Evolutionary conservation across 2,888 invertebrate species (phyloP).

Genomic region (Dione juno): DNA sequence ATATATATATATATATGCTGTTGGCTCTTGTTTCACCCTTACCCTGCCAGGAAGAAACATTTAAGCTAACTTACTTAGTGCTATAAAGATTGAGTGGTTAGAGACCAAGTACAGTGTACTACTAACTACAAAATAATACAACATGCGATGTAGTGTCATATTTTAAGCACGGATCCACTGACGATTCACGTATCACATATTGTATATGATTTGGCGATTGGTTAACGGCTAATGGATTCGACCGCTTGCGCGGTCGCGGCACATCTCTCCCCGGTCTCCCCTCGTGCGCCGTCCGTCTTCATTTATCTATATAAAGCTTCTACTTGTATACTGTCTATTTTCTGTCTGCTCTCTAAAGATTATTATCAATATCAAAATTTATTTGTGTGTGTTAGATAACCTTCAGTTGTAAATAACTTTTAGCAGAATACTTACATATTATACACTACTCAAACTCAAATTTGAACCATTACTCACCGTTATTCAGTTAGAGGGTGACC

Average conservation of each 20-base stretch:
- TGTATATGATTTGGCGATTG: slow-evolving; percentile 7
- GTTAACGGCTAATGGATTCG: slow-evolving; percentile 24
- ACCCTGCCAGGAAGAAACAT: background rate
- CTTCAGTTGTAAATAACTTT: background rate
- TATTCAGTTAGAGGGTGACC: too few species aligned
- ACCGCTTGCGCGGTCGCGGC: slow-evolving; percentile 24
- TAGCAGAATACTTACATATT: too few species aligned
- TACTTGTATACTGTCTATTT: slow-evolving; percentile 17
- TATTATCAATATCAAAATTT: background rate
- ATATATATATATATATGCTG: too few species aligned
- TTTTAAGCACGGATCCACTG: background rate
- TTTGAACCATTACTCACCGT: too few species aligned
- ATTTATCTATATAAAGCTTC: slow-evolving; percentile 23
- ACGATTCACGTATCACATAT: background rate
- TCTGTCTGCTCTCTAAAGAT: background rate
- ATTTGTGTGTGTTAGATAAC: background rate
- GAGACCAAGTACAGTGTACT: background rate
- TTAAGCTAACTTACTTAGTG: background rate
- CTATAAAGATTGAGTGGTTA: background rate
- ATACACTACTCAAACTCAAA: too few species aligned
- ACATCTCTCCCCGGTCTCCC: slow-evolving; percentile 12
- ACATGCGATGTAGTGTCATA: background rate
- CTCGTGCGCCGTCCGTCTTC: slow-evolving; percentile 26
- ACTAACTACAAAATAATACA: background rate
- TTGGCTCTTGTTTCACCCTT: too few species aligned